phyloP scores from a whole-genome alignment of 1,140 invertebrate genomes.

The Heterodera schachtii region DNA sequence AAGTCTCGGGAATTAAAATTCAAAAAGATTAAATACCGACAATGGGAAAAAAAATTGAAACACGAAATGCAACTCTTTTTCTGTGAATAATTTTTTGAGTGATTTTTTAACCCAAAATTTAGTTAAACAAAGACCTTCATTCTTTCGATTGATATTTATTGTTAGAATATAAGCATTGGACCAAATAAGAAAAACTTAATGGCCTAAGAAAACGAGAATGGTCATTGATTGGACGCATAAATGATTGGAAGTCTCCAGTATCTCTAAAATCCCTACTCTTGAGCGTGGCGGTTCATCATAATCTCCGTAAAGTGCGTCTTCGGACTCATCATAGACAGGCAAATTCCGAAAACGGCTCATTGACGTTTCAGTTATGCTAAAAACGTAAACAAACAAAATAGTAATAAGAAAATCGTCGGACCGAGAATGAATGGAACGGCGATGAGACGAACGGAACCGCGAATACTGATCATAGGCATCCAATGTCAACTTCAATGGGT shows the following conservation, averaged over 20 bases:
- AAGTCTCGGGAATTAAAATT: no score
- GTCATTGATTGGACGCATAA: no score
- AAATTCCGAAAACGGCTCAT: slow-evolving; percentile 5
- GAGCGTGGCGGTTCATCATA: background rate
- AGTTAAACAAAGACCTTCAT: no score
- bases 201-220: no score
- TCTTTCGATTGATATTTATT: no score
- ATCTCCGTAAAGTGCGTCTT: background rate
- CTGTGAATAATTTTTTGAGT: background rate
- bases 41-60: background rate
- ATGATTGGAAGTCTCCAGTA: no score
- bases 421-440: slow-evolving; percentile 19
- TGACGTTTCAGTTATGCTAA: background rate
- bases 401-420: background rate
- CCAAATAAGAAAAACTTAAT: no score
- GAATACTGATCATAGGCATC: slow-evolving; percentile 18
- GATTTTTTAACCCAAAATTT: no score
- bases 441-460: background rate
- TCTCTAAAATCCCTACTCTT: background rate
- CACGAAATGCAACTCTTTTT: background rate
- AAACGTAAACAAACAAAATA: background rate
- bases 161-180: no score
- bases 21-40: no score
- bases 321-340: background rate
- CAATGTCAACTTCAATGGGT: slow-evolving; percentile 18